A percentile compares a stretch with the other conserved stretches of the same genome.
These are phyloP conservation scores for Lampropteryx suffumata DNA, from an alignment of 2,888 invertebrate species.

Conservation along the genomic window DNA sequence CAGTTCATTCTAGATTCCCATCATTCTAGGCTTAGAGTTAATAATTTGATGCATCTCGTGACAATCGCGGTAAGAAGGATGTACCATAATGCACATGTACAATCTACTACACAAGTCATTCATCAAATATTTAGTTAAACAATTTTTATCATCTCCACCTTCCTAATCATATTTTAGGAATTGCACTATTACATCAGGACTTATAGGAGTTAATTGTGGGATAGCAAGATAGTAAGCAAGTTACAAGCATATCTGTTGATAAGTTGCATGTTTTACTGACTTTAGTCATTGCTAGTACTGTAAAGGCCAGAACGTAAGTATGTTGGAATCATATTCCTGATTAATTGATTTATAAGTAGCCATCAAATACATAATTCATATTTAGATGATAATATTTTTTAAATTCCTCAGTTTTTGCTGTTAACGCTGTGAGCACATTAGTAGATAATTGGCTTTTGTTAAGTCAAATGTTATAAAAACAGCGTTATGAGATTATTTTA, in stretches of 20 bases:
- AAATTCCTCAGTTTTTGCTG: constrained; percentile 24
- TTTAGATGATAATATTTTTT: constrained; percentile 16
- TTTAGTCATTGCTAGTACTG: constrained; percentile 1
- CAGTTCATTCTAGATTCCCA: constrained; percentile 29
- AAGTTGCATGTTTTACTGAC: not conserved
- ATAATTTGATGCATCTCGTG: constrained; percentile 39
- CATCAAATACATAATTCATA: constrained; percentile 20
- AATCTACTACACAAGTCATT: constrained; percentile 6
- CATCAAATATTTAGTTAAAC: not conserved
- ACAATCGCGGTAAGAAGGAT: constrained; percentile 35
- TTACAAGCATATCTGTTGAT: too few species aligned
- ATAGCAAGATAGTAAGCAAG: too few species aligned
- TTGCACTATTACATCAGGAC: too few species aligned
- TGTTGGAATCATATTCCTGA: constrained; percentile 12
- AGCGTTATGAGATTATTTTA: constrained; percentile 33
- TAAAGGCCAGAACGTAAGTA: constrained; percentile 9
- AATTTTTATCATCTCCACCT: too few species aligned
- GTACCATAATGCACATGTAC: constrained; percentile 9
- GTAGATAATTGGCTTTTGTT: constrained; percentile 34
- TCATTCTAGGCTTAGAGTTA: constrained; percentile 36
- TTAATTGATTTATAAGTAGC: constrained; percentile 22
- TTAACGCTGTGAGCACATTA: constrained; percentile 26
- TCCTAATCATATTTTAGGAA: too few species aligned
- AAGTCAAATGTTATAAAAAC: constrained; percentile 30
- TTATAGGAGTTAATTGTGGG: too few species aligned